These are phyloP conservation scores for Psammodynastes pulverulentus DNA, from an alignment of 2,113 vertebrate genomes.

Conservation along the genomic window DNA sequence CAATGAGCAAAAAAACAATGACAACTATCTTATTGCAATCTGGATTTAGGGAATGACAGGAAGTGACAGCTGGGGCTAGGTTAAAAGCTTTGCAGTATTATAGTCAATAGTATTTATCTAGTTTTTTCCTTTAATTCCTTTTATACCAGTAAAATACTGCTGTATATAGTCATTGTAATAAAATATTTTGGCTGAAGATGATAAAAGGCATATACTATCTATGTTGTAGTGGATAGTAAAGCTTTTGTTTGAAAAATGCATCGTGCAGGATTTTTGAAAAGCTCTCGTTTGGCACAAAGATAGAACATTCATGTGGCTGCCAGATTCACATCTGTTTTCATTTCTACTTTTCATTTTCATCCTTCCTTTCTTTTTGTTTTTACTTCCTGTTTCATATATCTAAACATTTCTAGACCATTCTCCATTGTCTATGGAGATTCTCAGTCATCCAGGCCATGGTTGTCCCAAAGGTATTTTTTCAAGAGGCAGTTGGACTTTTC, in stretches of 20 bases:
- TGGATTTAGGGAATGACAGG: conserved; percentile 13
- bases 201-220: not conserved
- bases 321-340: not conserved
- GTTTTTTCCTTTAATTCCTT: not conserved
- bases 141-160: not conserved
- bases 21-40: not conserved
- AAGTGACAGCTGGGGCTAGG: conserved; percentile 1
- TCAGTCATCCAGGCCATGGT: too few species aligned
- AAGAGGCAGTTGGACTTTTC: too few species aligned
- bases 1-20: not conserved
- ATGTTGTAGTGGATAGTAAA: not conserved
- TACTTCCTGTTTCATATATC: not conserved
- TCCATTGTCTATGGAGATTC: too few species aligned
- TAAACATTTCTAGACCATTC: not conserved
- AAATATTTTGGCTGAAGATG: not conserved
- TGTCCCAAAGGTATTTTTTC: too few species aligned
- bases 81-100: conserved; percentile 1
- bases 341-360: not conserved
- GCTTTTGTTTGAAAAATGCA: not conserved
- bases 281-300: not conserved
- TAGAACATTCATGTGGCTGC: not conserved
- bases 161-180: not conserved
- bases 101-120: not conserved
- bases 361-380: not conserved
- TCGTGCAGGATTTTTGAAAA: not conserved